Evolutionary conservation across 2,113 vertebrate species (phyloP), one percentile per base, ranked within the genome.

Genomic region (Ifrita kowaldi): DNA sequence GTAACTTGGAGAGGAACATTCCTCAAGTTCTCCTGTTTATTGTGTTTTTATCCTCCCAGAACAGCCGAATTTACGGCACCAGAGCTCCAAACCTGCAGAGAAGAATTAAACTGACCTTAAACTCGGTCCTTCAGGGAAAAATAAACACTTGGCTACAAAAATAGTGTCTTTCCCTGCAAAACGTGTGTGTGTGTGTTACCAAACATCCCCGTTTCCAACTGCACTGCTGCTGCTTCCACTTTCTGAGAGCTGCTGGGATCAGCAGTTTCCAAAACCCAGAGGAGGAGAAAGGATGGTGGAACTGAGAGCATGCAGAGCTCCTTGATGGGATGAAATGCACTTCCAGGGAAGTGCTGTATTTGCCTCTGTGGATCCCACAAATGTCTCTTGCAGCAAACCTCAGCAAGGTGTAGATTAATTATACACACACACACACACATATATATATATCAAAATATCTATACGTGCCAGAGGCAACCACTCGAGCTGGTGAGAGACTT

Each of bases 381-480:
- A 28, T 16, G 44, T 9, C 59, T 88, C 93, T 77, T 24, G 33
- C 0, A n/a, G 71, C 35, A 60, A 22, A 53, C 12, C n/a, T 55
- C 78, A 56, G 56, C 41, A 28, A 76, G 10, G 9, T 8, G 21
- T 0, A 23, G 13, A 32, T n/a, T 41, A 13, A 24, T 18, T n/a
- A n/a, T n/a, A n/a, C n/a, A n/a, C n/a, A n/a, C n/a, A n/a, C n/a
- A 46, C 16, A 2, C 1, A 17, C 9, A 19, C 10, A 65, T 4
- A 8, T 4, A 46, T 1, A 55, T 3, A 26, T 41, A 41, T 41
- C 13, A 41, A 41, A 8, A 13, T 3, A 27, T 1, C 12, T 6
- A 1, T 5, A 1, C 2, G 5, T 35, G 17, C 69, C 78, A 68
- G 8, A 22, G 79, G 26, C 41, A 47, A 9, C 14, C 63, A 17